phyloP scores from a whole-genome alignment of 53 echinoderm and acorn worm genomes.

The Temnopleurus reevesii region DNA sequence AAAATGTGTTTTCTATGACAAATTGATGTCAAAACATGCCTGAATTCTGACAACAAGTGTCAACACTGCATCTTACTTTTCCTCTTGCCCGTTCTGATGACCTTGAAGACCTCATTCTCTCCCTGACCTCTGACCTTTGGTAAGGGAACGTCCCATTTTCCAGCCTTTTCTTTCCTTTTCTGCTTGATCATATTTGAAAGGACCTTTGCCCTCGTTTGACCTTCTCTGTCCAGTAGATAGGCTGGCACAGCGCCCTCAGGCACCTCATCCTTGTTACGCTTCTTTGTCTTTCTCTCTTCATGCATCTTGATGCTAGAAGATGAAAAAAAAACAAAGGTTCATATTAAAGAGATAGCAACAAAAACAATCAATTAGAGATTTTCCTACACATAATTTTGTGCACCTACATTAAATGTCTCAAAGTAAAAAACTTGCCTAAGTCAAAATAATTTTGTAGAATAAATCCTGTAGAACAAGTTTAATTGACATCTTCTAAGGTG shows the following conservation, averaged over 20 bases:
- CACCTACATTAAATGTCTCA: not conserved
- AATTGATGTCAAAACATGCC: too few species aligned
- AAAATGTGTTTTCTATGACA: too few species aligned
- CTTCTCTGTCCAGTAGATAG: constrained; percentile 95
- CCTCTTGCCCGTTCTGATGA: constrained; percentile 93
- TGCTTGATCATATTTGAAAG: constrained; percentile 99
- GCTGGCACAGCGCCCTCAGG: constrained; percentile 99
- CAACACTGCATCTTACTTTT: constrained; percentile 67
- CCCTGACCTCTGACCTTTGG: constrained; percentile 92
- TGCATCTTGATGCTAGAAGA: constrained; percentile 94
- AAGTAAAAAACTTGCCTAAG: not conserved
- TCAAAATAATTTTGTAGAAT: too few species aligned
- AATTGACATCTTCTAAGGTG: too few species aligned
- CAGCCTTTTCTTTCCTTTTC: constrained; percentile 98
- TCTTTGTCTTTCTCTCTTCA: constrained; percentile 93
- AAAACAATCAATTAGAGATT: not conserved
- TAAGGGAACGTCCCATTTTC: constrained; percentile 99
- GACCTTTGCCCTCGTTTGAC: constrained; percentile 93
- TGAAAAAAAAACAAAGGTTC: constrained; percentile 1
- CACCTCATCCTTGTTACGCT: constrained; percentile 85
- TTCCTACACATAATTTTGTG: not conserved
- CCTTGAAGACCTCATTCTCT: constrained; percentile 97
- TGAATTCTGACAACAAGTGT: too few species aligned
- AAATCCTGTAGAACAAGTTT: too few species aligned
- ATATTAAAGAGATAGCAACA: not conserved